Evolutionary conservation across 1,140 invertebrate species (phyloP), one percentile per base, ranked within the genome.

Genomic region (Monochamus saltuarius): DNA sequence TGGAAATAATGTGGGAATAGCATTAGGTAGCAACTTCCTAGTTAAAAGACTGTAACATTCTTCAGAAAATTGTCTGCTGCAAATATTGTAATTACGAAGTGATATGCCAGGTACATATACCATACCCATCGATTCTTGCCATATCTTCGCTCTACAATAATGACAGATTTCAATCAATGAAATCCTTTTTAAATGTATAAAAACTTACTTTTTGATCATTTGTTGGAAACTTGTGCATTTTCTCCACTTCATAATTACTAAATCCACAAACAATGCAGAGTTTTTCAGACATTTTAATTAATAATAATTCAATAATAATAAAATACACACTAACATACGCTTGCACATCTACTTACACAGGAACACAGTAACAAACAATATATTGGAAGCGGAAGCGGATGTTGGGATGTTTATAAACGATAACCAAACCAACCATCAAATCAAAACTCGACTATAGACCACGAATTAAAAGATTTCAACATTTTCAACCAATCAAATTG

Each of bases 241-340:
- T 42, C n/a, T 13, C n/a, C 11, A 42, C 40, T 16, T 42, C 40
- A 42, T 42, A 14, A 14, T 42, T 16, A 42, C 16, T 16, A 42
- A 13, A 42, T 14, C 40, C 40, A 42, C 40, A 42, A 42, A 42
- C 40, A 42, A 42, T 42, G 11, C 40, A 42, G n/a, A 14, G 40
- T 42, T 42, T 42, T 42, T 42, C 22, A 29, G 22, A 29, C 22
- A 29, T 29, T 29, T 29, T 29, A 29, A 29, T 6, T 29, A 29
- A 29, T 29, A 29, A 2, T 29, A 29, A 29, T 29, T 29, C 22
- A 29, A 29, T 29, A 29, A 29, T 29, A 29, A 29, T 29, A 29
- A 29, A 29, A 29, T 29, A 29, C 22, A 29, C 22, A 29, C 22
- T 29, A 29, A 29, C 22, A 29, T 6, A 29, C 22, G 22, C 22